Evolutionary conservation across 2,797 vertebrate genomes (phyloP), one percentile per base, ranked within the genome.

Genomic region (Podargus strigoides): DNA sequence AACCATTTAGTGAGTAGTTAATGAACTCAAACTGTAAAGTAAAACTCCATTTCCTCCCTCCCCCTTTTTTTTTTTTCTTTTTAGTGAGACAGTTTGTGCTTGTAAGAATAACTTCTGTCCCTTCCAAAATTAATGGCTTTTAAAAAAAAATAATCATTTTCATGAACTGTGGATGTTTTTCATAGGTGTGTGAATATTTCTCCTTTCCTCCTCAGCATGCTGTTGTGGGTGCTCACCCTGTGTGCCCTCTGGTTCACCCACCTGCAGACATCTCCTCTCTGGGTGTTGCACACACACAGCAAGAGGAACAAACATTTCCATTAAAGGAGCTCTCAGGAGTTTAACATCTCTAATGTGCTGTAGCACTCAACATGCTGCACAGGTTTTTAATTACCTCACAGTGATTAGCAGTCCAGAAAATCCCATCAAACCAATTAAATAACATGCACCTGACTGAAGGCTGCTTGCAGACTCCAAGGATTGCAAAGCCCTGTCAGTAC

Each of bases 371-470:
- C 42, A 32, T 69, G 58, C 70, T 85, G 66, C 74, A 27, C 30
- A 24, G 73, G 53, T 64, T 93, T 84, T 77, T 88, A 84, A 81
- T 88, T 88, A 59, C 41, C 41, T 90, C 19, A 7, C 36, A 27
- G 46, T 68, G 76, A 81, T 81, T 60, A 94, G 59, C 50, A 70
- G 85, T 58, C 53, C 83, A 96, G 88, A 90, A 96, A 94, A 94
- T 93, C 73, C 82, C 80, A 52, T 53, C 52, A 80, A 89, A 67
- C 44, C 62, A 64, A 70, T 94, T 88, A 80, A 77, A 60, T 85
- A 42, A 49, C 10, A 22, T n/a, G 49, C 34, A 84, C 41, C 69
- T 84, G 64, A 53, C 53, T 85, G 83, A 74, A 74, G 73, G 42
- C 24, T 85, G 77, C 70, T 90, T 92, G 85, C 85, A 64, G 34